Base-by-base conservation (phyloP, 2,113 vertebrate genomes). In the Tachysurus vachellii region DNA sequence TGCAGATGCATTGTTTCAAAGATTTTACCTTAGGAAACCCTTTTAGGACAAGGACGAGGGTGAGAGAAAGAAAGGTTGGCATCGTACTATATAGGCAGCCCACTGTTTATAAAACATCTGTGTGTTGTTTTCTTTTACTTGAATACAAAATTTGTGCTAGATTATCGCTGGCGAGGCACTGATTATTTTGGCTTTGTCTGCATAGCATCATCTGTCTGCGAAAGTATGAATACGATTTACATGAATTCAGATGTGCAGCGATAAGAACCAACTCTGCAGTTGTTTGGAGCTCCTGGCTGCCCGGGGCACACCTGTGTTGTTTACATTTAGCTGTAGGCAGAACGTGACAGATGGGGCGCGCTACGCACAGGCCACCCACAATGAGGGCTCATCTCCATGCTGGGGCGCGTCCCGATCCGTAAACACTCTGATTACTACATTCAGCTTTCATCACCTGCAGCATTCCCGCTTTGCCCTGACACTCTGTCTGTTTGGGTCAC, bases 361-460 rank as follows among this genome's bases (percentile, higher is more conserved):
- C 28, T 76, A 79, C 54, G n/a, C 84, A 81, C 53, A 36, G 90
- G 80, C 90, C 90, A 90, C 90, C 90, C 88, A 90, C 88, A 84
- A 64, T 0, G 84, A 83, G 59, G 79, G 64, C 71, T 54, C 64
- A 64, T 83, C 64, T 83, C 75, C 64, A 36, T 76, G 83, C 80
- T 87, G 85, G 80, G 81, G 53, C 64, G 62, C 50, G 64, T 89
- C 86, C 80, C 42, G 62, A 54, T 87, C 73, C 64, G 80, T 83
- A 90, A 90, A 90, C 89, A 90, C 79, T 28, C 87, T 90, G 89
- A 90, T 90, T 90, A 88, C 87, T 80, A 62, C 87, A 90, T 90
- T 90, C 85, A 90, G 54, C 82, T 90, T 66, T 88, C 87, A 85
- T 87, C 89, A 88, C 82, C 85, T 90, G 87, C 66, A 90, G 66